phyloP scores from a whole-genome alignment of 2,113 vertebrate species.

The Rostratula benghalensis region DNA sequence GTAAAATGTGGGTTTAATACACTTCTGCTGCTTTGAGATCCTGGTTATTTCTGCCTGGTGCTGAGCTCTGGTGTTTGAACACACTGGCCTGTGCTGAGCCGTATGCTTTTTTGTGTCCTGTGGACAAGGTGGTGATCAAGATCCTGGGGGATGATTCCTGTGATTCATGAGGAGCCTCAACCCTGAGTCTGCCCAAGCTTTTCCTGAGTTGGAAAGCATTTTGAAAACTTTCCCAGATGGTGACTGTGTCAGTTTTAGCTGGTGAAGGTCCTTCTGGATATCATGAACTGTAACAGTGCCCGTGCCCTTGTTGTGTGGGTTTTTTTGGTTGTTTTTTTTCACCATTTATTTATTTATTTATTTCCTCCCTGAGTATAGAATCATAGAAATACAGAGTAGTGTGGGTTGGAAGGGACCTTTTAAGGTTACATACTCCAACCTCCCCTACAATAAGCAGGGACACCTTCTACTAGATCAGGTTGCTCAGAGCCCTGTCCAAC shows the following conservation, averaged over 20 bases:
- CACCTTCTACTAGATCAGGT: background rate
- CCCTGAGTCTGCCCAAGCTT: background rate
- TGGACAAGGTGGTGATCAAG: background rate
- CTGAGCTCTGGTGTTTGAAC: background rate
- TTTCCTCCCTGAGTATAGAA: background rate
- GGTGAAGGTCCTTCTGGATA: background rate
- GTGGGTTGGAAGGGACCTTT: background rate
- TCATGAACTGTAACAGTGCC: rapidly evolving
- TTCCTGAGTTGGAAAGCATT: background rate
- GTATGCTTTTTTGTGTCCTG: background rate
- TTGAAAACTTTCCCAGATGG: background rate
- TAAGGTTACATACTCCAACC: background rate
- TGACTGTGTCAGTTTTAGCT: background rate
- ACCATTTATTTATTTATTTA: background rate
- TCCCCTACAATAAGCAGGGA: background rate
- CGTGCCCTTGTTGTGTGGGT: background rate
- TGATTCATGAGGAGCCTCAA: background rate
- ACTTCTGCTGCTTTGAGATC: background rate
- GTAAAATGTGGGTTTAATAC: background rate
- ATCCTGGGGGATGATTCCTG: background rate
- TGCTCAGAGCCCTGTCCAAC: background rate
- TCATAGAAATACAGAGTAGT: background rate
- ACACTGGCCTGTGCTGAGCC: background rate
- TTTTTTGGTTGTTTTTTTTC: background rate
- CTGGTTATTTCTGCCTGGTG: background rate